Base-by-base conservation (phyloP, 2,888 invertebrate species). In the Drosophila recens region DNA sequence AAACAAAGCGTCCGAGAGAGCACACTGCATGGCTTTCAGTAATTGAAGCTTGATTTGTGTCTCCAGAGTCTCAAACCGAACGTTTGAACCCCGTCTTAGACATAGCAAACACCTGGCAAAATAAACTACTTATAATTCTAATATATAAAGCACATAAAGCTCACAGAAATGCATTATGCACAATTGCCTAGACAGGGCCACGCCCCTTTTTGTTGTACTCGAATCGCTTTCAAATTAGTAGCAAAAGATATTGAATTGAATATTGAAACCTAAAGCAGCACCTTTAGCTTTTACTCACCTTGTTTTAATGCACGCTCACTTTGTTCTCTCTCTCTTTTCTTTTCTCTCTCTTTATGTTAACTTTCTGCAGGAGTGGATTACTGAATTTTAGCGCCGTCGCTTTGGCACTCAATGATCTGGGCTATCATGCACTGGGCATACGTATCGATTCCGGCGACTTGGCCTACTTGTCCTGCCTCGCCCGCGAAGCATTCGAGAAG, bases 351-450 rank as follows among this genome's bases (percentile, higher is more conserved):
- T 48, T 0, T 27, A n/a, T n/a, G n/a, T n/a, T n/a, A 8, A 30
- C 34, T 71, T 65, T 51, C 11, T 61, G 4, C 40, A 99, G 99
- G 95, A 98, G 98, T 93, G 99, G 99, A 13, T 94, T 99, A 68
- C 94, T 99, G 67, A 99, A 99, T 93, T 99, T 99, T 93, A 98
- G 98, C 92, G 97, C 99, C 0, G 99, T 99, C 61, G 97, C 98
- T 0, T 93, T 99, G 93, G 98, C 98, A 0, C 93, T 99, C 38
- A 95, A 97, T 91, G 97, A 98, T 84, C 94, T 98, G 87, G 98
- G 98, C 1, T 99, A 98, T 92, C 94, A 94, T 90, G 96, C 99
- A 0, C 93, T 97, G 67, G 99, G 99, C 15, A 96, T 99, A 69
- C 95, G 99, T 53, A 97, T 99, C 59, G 99, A 99, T 93, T 98